Evolutionary conservation across 2,113 vertebrate genomes (phyloP).

Genomic region (Ifrita kowaldi): DNA sequence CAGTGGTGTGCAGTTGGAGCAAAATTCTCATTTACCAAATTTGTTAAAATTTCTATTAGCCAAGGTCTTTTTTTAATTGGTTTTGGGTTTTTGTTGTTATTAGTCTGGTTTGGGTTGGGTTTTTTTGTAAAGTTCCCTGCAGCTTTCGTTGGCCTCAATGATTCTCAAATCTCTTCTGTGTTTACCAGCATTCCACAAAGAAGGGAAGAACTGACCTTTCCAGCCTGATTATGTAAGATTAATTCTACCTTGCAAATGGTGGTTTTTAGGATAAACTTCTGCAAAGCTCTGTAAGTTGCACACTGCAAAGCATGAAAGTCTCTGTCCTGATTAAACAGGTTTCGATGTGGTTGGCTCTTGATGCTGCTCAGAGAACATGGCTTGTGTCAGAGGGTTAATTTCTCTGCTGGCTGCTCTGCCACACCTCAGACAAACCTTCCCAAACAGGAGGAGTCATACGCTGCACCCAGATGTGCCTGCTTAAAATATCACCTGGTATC

Average conservation of each 20-base stretch:
- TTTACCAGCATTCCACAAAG: background rate
- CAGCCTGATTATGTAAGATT: background rate
- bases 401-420: background rate
- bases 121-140: background rate
- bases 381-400: background rate
- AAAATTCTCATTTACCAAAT: background rate
- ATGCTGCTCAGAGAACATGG: background rate
- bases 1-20: background rate
- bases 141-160: background rate
- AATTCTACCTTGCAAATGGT: background rate
- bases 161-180: background rate
- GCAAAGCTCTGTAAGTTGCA: background rate
- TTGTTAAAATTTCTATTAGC: background rate
- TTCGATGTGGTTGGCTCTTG: background rate
- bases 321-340: constrained; percentile 1
- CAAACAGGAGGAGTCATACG: background rate
- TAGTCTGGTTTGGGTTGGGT: background rate
- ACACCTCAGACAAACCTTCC: background rate
- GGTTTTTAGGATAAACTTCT: constrained; percentile 31
- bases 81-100: background rate
- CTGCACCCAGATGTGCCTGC: background rate
- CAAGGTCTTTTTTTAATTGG: background rate
- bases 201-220: background rate
- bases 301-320: background rate
- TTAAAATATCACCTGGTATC: background rate